A percentile compares a stretch with the other conserved stretches of the same genome.
These are phyloP conservation scores for Brachyptera risi DNA, from an alignment of 2,888 invertebrate genomes.

Conservation along the genomic window DNA sequence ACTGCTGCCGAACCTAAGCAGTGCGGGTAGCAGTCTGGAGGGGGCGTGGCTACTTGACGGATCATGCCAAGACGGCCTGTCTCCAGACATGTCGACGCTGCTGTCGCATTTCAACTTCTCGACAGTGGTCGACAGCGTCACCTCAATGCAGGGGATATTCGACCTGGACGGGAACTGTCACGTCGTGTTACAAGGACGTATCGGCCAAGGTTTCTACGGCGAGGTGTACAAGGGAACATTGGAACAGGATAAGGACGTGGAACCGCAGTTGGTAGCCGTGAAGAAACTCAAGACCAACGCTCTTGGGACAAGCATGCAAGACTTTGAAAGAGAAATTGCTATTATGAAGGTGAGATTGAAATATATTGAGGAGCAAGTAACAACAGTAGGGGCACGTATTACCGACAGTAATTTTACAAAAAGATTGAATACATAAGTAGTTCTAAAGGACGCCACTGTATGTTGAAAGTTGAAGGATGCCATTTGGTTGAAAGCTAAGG, in stretches of 20 bases:
- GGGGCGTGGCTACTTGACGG: constrained; percentile 2
- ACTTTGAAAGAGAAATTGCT: constrained; percentile 79
- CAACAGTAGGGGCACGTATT: no score
- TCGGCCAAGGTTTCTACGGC: constrained; percentile 80
- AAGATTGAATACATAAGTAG: no score
- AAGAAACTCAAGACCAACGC: constrained; percentile 59
- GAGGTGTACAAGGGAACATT: constrained; percentile 75
- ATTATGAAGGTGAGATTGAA: constrained; percentile 85
- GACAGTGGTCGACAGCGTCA: constrained; percentile 45
- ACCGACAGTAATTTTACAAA: no score
- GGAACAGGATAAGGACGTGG: constrained; percentile 51
- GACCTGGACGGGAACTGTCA: constrained; percentile 56
- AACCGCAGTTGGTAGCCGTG: constrained; percentile 59
- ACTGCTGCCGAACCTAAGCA: constrained; percentile 14
- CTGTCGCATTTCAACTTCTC: constrained; percentile 43
- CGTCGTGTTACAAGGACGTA: constrained; percentile 56
- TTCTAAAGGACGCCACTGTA: no score
- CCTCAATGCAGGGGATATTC: constrained; percentile 52
- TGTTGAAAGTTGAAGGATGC: no score
- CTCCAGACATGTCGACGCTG: constrained; percentile 44
- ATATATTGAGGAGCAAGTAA: no score
- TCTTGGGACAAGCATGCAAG: constrained; percentile 50
- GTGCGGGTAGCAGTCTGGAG: constrained; percentile 24
- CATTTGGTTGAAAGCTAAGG: no score
- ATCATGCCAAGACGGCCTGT: constrained; percentile 37